These are phyloP conservation scores for Elephantulus edwardii DNA, from an alignment of 2,113 vertebrate species.

Conservation along the genomic window DNA sequence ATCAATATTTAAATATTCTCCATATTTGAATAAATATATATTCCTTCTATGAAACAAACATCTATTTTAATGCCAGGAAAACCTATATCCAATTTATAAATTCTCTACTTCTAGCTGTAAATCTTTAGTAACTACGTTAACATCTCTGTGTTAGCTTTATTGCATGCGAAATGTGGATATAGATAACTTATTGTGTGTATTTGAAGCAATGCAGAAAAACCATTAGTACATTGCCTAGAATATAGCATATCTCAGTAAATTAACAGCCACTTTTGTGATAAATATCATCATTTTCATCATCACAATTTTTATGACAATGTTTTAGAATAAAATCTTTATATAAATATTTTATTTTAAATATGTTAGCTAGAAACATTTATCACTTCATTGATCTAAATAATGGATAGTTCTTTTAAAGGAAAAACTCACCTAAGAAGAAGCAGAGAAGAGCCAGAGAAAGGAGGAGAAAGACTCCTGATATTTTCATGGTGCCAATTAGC, in stretches of 20 bases:
- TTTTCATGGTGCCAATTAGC: constrained; percentile 81
- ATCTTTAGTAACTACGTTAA: background rate
- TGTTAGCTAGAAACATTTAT: background rate
- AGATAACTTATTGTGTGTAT: background rate
- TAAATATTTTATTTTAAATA: constrained; percentile 37
- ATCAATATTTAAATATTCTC: background rate
- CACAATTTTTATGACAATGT: background rate
- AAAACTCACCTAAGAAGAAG: constrained; percentile 82
- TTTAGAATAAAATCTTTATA: background rate
- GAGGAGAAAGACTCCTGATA: constrained; percentile 79
- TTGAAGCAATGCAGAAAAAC: background rate
- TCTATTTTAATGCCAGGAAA: background rate
- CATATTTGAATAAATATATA: background rate
- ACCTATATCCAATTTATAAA: background rate
- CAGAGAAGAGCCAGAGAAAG: constrained; percentile 83
- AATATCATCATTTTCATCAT: background rate
- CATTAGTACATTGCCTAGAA: background rate
- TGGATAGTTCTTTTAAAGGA: constrained; percentile 26
- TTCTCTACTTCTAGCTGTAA: background rate
- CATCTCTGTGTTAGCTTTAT: background rate
- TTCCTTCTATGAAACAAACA: background rate
- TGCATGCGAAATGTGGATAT: background rate
- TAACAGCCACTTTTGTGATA: background rate
- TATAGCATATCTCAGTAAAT: background rate
- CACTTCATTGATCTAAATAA: background rate